These are phyloP conservation scores for Thalassarche chlororhynchos DNA, from an alignment of 2,113 vertebrate genomes.

Conservation along the genomic window DNA sequence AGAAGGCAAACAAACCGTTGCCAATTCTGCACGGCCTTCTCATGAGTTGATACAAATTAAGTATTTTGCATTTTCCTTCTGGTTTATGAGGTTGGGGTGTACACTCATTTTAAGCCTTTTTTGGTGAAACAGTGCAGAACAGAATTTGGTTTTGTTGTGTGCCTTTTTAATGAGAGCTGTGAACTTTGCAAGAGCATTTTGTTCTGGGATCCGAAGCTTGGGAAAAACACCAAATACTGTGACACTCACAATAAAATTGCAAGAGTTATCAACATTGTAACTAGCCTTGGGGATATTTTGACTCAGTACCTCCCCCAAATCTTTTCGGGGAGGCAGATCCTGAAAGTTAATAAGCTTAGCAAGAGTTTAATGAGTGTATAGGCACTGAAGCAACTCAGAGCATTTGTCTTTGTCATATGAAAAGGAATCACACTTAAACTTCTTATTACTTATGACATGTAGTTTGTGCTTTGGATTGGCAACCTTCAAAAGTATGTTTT, in stretches of 20 bases:
- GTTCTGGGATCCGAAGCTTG: background rate
- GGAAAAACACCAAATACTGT: background rate
- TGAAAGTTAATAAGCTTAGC: background rate
- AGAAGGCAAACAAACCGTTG: background rate
- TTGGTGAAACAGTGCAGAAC: background rate
- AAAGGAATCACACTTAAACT: background rate
- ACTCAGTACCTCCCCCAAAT: background rate
- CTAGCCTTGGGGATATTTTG: background rate
- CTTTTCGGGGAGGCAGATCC: background rate
- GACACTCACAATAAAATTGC: background rate
- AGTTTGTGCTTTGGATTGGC: background rate
- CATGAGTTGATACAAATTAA: background rate
- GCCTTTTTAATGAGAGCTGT: background rate
- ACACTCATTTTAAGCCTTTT: background rate
- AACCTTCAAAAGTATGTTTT: background rate
- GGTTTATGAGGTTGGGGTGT: background rate
- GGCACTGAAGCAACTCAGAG: background rate
- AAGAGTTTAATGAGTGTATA: background rate
- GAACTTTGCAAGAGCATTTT: background rate
- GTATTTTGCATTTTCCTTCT: background rate
- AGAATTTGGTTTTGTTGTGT: background rate
- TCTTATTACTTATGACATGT: background rate
- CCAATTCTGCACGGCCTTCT: background rate
- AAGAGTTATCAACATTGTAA: background rate
- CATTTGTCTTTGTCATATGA: background rate